Percentiles rank a stretch among this genome's conserved stretches.
phyloP scores from a whole-genome alignment of 64 coral and sea anemone genomes.

The Platygyra sinensis region DNA sequence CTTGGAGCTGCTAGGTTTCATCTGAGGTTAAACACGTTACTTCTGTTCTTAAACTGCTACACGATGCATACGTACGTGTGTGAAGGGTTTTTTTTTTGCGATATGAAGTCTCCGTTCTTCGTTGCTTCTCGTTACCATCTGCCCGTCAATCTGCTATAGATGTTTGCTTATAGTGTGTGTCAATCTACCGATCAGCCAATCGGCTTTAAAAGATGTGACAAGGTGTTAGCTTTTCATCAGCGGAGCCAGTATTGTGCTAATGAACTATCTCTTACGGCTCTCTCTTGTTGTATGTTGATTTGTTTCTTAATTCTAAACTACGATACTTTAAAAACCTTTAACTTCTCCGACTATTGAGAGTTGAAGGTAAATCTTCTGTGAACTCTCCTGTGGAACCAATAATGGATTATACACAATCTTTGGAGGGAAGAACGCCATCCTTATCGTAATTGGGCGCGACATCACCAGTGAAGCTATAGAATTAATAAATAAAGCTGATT shows the following conservation, averaged over 20 bases:
- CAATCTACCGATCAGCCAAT: conserved; percentile 16
- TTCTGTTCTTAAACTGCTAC: neutral
- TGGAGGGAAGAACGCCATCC: neutral
- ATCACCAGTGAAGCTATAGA: neutral
- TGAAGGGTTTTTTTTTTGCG: neutral
- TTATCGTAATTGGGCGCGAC: neutral
- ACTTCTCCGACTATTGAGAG: neutral
- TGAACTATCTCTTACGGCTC: conserved; percentile 27
- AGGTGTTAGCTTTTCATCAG: neutral
- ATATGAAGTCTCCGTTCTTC: neutral
- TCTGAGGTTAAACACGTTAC: neutral
- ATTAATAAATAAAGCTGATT: conserved; percentile 31
- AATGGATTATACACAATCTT: neutral
- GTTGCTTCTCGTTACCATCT: neutral
- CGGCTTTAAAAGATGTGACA: neutral
- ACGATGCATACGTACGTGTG: neutral
- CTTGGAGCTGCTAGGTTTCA: neutral
- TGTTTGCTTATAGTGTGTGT: conserved; percentile 23
- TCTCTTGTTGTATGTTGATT: neutral
- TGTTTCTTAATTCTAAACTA: neutral
- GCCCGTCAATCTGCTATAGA: conserved; percentile 18
- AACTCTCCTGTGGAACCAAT: too few species aligned
- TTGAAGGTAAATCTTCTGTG: neutral
- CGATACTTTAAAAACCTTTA: neutral
- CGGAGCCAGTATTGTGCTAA: conserved; percentile 8